Base-by-base conservation (phyloP, 2,797 vertebrate species). In the Phataginus tetradactyla region DNA sequence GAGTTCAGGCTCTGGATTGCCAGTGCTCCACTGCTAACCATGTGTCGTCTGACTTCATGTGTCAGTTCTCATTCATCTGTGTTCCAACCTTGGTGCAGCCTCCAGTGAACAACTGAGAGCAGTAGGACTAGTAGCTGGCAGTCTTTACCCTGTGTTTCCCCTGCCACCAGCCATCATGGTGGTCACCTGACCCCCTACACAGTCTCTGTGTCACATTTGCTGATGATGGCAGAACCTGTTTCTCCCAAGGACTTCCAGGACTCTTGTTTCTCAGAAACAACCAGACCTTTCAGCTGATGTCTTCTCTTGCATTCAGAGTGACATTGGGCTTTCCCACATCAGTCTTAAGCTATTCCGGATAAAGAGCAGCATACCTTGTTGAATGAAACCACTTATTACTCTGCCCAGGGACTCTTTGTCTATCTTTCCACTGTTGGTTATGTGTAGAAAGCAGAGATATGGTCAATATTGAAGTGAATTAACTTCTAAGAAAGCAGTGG, bases 381-480 rank as follows among this genome's bases (percentile, higher is more conserved):
- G 21, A 90, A 90, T 68, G 42, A 81, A 95, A 81, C 27, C 14
- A 81, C 9, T 12, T 91, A 11, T 32, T 29, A 23, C 17, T 84
- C 34, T 39, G 4, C 9, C n/a, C 23, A 78, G 45, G 39, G 39
- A 25, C 21, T 8, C 6, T 79, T 49, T 80, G 5, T 34, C 21
- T 94, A 15, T 78, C n/a, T 34, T 85, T 61, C 14, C 25, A 23
- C 3, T 51, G 4, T 69, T 86, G 87, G 6, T 83, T 91, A 15
- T 68, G 34, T 59, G 15, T 77, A 15, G 18, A 81, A 85, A 96
- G 3, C 27, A 61, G 8, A 21, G 14, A 3, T 87, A 49, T 71
- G 21, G 14, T 55, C 39, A 72, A 71, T 32, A 80, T 15, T 79
- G 32, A 87, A 92, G 85, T 64, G 34, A 45, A 87, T 78, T 75